Conservation (phyloP, 2,888 invertebrate species). For the Zele albiditarsus region DNA sequence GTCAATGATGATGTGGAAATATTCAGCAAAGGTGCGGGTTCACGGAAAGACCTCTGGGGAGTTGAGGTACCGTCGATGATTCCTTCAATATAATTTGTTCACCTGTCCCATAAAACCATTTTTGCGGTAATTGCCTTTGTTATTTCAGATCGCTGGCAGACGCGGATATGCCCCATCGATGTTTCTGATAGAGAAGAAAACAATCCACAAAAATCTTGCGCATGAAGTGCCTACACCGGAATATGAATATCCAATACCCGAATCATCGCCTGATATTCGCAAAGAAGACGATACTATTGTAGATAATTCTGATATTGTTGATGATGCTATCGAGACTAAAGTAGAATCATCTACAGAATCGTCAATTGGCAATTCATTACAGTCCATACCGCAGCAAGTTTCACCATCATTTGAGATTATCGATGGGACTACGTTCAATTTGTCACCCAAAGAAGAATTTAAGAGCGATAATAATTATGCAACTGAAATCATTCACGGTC, state of each 20-base stretch:
- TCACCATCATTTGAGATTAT: constrained; percentile 73
- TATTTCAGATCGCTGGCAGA: constrained; percentile 76
- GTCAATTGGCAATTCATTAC: neutral
- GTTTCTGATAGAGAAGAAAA: constrained; percentile 78
- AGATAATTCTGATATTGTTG: constrained; percentile 1
- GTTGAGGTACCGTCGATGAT: constrained; percentile 73
- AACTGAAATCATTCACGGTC: constrained; percentile 32
- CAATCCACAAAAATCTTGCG: constrained; percentile 72
- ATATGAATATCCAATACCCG: constrained; percentile 43
- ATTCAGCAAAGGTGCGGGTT: constrained; percentile 82
- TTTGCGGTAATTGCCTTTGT: neutral
- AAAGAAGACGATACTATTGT: constrained; percentile 4
- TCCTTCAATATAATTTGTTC: constrained; percentile 16
- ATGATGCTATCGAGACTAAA: neutral
- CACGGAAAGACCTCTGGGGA: constrained; percentile 79
- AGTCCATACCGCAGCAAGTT: constrained; percentile 36
- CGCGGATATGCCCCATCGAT: constrained; percentile 79
- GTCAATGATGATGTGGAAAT: constrained; percentile 77
- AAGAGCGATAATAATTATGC: constrained; percentile 48
- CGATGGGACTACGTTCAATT: constrained; percentile 79
- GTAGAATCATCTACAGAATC: neutral
- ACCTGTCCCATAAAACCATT: constrained; percentile 18
- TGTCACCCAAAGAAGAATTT: constrained; percentile 45
- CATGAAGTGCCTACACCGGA: constrained; percentile 73
- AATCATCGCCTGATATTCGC: constrained; percentile 7